Conservation (phyloP, 2,888 invertebrate species). For the Pyrochroa serraticornis region DNA sequence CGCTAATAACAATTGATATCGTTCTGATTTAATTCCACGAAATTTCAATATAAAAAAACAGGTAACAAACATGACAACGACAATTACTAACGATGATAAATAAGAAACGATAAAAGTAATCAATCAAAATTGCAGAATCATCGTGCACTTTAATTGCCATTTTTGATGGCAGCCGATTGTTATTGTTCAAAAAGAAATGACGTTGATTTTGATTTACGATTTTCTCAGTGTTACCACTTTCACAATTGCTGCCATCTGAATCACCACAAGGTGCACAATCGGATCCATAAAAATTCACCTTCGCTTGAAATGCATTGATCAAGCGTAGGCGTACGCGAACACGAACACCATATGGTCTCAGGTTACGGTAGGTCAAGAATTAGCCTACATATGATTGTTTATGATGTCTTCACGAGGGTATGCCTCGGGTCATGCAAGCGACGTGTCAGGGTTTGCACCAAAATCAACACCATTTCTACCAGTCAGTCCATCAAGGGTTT, state of each 20-base stretch:
- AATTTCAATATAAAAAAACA: too few species aligned
- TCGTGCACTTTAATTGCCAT: not conserved
- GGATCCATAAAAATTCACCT: constrained; percentile 20
- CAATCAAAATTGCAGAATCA: too few species aligned
- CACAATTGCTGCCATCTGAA: constrained; percentile 1
- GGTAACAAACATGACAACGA: too few species aligned
- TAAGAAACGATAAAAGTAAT: too few species aligned
- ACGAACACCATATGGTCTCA: constrained; percentile 30
- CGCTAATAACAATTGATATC: too few species aligned
- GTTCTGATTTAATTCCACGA: too few species aligned
- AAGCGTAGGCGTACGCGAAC: constrained; percentile 10
- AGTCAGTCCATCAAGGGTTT: not conserved
- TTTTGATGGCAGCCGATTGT: too few species aligned
- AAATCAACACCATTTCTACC: too few species aligned
- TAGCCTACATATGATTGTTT: constrained; percentile 17
- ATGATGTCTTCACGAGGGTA: too few species aligned
- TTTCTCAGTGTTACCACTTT: constrained; percentile 7
- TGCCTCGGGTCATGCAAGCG: too few species aligned
- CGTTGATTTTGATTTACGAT: constrained; percentile 2
- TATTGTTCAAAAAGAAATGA: not conserved
- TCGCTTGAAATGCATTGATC: constrained; percentile 11
- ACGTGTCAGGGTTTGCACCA: too few species aligned
- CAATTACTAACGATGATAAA: too few species aligned
- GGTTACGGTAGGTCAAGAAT: constrained; percentile 28
- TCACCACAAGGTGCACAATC: constrained; percentile 10